These are phyloP conservation scores for Scylla paramamosain DNA, from an alignment of 1,140 invertebrate species.

Conservation along the genomic window DNA sequence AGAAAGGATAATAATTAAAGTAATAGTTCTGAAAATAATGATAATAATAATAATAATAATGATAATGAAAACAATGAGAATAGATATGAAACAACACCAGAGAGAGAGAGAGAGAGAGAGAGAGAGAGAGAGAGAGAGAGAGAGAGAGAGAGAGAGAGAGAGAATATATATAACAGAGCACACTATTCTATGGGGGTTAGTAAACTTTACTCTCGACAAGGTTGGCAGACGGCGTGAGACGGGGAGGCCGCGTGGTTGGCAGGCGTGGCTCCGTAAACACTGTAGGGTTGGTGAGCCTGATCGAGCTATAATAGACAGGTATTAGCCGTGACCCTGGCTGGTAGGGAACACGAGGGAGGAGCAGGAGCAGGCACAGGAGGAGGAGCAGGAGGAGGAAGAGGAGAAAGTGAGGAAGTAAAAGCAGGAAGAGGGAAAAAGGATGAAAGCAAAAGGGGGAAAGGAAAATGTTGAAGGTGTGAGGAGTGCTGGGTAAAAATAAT, in stretches of 20 bases:
- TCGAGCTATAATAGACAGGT: slow-evolving; percentile 22
- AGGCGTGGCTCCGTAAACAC: slow-evolving; percentile 10
- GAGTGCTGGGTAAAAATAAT: not conserved
- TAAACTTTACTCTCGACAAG: not conserved
- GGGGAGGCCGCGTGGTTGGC: not conserved
- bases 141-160: no score
- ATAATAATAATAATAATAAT: no score
- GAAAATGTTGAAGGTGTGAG: not conserved
- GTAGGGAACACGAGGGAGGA: not conserved
- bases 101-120: no score
- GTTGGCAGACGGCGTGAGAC: slow-evolving; percentile 8
- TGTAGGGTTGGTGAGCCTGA: slow-evolving; percentile 18
- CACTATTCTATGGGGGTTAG: not conserved
- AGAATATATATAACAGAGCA: not conserved
- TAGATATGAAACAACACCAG: no score
- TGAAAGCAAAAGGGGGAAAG: not conserved
- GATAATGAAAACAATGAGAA: no score
- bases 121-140: no score
- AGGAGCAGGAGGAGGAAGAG: no score
- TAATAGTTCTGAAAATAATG: no score
- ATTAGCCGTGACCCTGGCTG: slow-evolving; percentile 10
- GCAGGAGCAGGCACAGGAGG: not conserved
- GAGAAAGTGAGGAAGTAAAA: not conserved
- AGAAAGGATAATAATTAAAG: no score
- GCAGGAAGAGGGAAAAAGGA: not conserved